These are phyloP conservation scores for Cathartes aura DNA, from an alignment of 2,113 vertebrate genomes.

Conservation along the genomic window DNA sequence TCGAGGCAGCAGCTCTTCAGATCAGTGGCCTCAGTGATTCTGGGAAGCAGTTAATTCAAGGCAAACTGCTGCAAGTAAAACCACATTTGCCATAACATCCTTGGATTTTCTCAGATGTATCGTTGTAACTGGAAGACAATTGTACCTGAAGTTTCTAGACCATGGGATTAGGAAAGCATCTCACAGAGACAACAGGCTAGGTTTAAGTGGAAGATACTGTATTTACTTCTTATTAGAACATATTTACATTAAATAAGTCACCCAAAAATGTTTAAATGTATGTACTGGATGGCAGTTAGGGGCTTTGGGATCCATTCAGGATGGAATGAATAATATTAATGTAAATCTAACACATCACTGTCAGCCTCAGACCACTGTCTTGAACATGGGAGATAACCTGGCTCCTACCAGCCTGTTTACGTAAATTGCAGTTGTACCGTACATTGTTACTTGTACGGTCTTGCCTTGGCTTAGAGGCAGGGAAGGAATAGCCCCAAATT, in stretches of 20 bases:
- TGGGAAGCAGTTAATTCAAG: not conserved
- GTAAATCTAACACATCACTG: not conserved
- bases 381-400: not conserved
- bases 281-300: not conserved
- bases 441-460: not conserved
- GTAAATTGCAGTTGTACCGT: fast-evolving
- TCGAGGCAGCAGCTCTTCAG: not conserved
- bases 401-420: not conserved
- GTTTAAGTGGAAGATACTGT: not conserved
- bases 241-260: not conserved
- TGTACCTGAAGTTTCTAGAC: not conserved
- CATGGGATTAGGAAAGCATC: not conserved
- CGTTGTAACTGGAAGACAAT: not conserved
- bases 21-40: not conserved
- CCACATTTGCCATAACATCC: not conserved
- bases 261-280: not conserved
- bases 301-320: not conserved
- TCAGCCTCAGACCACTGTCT: not conserved
- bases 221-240: not conserved
- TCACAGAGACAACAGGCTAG: not conserved
- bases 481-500: not conserved
- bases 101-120: not conserved
- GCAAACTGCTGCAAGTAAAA: not conserved
- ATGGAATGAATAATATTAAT: fast-evolving
- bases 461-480: slow-evolving; percentile 8